Evolutionary conservation across 2,888 invertebrate genomes (phyloP).

Genomic region (Campaea margaritaria): DNA sequence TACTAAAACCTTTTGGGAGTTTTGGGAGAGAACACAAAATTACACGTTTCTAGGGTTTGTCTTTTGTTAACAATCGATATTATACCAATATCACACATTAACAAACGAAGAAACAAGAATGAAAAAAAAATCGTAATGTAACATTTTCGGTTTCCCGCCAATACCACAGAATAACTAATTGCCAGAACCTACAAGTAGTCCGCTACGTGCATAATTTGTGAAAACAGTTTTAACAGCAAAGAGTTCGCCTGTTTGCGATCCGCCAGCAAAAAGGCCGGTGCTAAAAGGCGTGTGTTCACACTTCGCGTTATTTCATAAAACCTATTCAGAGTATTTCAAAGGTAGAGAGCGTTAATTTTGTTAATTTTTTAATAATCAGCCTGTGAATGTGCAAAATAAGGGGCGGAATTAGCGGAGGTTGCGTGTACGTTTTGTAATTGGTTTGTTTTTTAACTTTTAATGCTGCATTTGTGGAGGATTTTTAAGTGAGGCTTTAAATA

Average conservation of each 20-base stretch:
- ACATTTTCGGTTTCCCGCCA: no score
- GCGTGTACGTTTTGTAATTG: slow-evolving; percentile 4
- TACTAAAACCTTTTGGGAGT: no score
- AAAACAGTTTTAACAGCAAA: not conserved
- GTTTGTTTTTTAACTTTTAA: not conserved
- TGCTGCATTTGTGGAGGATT: not conserved
- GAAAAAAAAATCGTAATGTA: no score
- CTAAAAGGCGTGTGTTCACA: slow-evolving; percentile 44
- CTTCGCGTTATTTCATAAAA: slow-evolving; percentile 28
- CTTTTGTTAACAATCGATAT: no score
- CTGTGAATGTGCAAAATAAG: slow-evolving; percentile 43
- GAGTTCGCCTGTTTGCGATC: slow-evolving; percentile 2
- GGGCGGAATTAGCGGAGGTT: slow-evolving; percentile 33
- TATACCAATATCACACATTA: no score
- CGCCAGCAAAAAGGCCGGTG: slow-evolving; percentile 21
- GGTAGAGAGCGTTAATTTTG: slow-evolving; percentile 40
- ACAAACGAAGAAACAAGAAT: no score
- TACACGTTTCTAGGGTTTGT: no score
- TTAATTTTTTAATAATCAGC: slow-evolving; percentile 54
- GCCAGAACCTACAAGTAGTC: no score
- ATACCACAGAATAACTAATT: no score
- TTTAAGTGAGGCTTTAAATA: no score
- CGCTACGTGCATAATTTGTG: no score
- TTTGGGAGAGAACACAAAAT: no score
- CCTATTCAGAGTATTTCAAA: slow-evolving; percentile 6